Conservation (phyloP, 1,140 invertebrate species). For the Triops longicaudatus region DNA sequence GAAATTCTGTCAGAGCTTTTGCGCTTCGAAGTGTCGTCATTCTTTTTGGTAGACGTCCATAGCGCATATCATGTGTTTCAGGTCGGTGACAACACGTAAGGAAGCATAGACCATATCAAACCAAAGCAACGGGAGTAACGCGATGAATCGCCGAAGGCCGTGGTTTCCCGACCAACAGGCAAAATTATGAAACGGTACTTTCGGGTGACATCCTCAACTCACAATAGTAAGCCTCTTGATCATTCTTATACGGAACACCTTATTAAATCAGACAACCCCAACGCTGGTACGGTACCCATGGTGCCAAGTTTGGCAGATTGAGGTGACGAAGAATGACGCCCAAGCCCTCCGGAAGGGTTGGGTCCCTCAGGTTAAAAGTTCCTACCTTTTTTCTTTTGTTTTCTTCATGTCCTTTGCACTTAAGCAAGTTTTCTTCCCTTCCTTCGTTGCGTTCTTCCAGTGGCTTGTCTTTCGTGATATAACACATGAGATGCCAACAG, state of each 20-base stretch:
- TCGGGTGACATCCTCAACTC: not conserved
- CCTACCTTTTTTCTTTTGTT: not conserved
- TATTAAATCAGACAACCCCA: not conserved
- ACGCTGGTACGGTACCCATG: not conserved
- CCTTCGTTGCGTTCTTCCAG: not conserved
- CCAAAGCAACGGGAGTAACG: not conserved
- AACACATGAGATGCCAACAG: not conserved
- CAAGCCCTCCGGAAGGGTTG: not conserved
- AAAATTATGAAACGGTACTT: not conserved
- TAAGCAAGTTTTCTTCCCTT: not conserved
- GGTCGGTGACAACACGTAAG: not conserved
- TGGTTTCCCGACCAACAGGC: not conserved
- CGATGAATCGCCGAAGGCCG: not conserved
- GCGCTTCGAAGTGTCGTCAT: not conserved
- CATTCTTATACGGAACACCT: not conserved
- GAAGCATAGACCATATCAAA: not conserved
- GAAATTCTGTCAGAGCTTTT: too few relatives aligned
- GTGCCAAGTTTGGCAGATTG: not conserved
- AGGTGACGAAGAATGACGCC: not conserved
- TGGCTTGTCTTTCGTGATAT: not conserved
- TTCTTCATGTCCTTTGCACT: not conserved
- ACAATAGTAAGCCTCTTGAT: not conserved
- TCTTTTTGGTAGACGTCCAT: not conserved
- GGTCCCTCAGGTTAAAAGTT: conserved; percentile 7
- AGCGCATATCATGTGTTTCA: not conserved